Conservation (phyloP, 2,113 vertebrate species). For the human (Homo sapiens) region DNA sequence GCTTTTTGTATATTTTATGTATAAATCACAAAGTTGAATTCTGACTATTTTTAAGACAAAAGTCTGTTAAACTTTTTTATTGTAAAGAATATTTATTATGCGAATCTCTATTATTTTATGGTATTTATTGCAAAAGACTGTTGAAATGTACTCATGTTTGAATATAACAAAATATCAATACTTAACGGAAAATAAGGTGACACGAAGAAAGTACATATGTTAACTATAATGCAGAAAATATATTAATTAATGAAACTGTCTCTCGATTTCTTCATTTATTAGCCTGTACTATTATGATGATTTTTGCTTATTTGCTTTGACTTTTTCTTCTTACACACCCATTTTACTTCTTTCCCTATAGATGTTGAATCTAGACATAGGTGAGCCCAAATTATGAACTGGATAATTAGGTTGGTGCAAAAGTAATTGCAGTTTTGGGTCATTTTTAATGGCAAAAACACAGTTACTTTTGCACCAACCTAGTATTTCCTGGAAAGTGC, state of each 20-base stretch:
- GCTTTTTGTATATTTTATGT: slow-evolving; percentile 95
- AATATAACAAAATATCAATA: slow-evolving; percentile 99
- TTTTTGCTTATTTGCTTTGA: slow-evolving; percentile 8
- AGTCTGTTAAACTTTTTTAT: slow-evolving; percentile 97
- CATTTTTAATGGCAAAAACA: too few species aligned
- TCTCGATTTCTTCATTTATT: slow-evolving; percentile 83
- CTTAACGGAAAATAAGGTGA: slow-evolving; percentile 96
- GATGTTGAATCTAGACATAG: neutral
- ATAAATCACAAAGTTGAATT: slow-evolving; percentile 97
- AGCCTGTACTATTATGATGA: slow-evolving; percentile 8
- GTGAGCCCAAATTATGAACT: neutral
- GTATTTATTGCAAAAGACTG: slow-evolving; percentile 99
- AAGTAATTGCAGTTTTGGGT: too few species aligned
- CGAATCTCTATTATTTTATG: slow-evolving; percentile 99
- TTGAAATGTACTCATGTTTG: slow-evolving; percentile 99
- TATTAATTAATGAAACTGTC: slow-evolving; percentile 98
- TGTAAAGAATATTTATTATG: slow-evolving; percentile 99
- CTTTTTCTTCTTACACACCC: neutral
- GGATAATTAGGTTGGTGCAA: too few species aligned
- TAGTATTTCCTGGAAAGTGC: neutral
- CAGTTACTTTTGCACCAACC: too few species aligned
- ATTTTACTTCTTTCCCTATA: neutral
- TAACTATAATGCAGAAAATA: slow-evolving; percentile 99
- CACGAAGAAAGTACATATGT: slow-evolving; percentile 96
- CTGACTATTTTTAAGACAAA: slow-evolving; percentile 98